These are phyloP conservation scores for Arvicanthis niloticus DNA, from an alignment of 2,113 vertebrate genomes.

Conservation along the genomic window DNA sequence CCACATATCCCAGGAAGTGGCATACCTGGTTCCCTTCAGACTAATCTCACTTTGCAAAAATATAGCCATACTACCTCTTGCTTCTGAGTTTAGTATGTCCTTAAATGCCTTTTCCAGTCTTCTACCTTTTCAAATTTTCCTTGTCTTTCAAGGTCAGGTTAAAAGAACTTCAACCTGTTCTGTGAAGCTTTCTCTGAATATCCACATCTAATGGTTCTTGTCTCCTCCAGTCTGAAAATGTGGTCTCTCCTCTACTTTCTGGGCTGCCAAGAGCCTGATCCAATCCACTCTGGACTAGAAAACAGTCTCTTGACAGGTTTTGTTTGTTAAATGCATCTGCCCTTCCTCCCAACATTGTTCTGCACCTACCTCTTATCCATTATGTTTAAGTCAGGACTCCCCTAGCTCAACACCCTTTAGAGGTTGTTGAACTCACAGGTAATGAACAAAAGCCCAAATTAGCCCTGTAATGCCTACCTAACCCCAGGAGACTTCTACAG, in stretches of 20 bases:
- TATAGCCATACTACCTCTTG: neutral
- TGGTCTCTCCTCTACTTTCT: neutral
- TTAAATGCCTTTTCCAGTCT: neutral
- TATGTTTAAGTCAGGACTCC: neutral
- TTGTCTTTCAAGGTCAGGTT: constrained; percentile 19
- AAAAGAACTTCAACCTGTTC: neutral
- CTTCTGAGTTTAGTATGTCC: neutral
- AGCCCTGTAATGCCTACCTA: rapidly evolving
- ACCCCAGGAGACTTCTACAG: rapidly evolving
- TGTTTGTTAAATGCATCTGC: neutral
- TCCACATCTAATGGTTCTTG: neutral
- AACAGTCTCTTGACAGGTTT: neutral
- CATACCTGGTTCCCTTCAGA: neutral
- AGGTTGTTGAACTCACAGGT: neutral
- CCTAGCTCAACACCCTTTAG: neutral
- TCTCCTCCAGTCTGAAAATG: neutral
- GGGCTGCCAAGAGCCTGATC: neutral
- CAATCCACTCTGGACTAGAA: neutral
- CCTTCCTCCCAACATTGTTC: neutral
- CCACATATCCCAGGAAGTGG: neutral
- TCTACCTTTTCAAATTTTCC: neutral
- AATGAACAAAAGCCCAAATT: neutral
- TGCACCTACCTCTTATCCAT: neutral
- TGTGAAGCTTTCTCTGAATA: neutral
- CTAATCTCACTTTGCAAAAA: neutral